Base-by-base conservation (phyloP, 1,140 invertebrate species). In the Drosophila repleta region DNA sequence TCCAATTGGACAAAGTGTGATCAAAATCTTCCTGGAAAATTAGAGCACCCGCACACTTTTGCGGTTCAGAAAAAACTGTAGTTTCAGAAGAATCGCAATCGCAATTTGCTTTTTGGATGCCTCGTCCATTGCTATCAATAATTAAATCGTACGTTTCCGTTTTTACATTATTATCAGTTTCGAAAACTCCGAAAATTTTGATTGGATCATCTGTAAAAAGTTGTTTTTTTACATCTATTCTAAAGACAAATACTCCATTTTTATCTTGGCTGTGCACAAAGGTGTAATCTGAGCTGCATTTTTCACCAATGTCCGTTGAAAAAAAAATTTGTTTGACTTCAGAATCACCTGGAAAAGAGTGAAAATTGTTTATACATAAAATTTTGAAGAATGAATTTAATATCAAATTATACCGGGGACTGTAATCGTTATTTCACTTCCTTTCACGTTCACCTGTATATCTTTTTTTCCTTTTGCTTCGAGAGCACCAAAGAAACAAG, bases 1-100 rank as follows among this genome's bases (percentile, higher is more conserved):
- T 20, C 39, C 46, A 76, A 17, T 39, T 41, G 0, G 17, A 41
- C 4, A 32, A n/a, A 39, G 4, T 37, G 2, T 58, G 21, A 18
- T 58, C n/a, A 18, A 76, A 76, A 10, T 76, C 5, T 2, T 76
- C 70, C 8, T 61, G 8, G 46, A 65, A 76, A 15, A 76, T 39
- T 13, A 53, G 35, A 24, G 2, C 32, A 35, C 6, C 10, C 6
- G 10, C 10, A 11, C 6, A 64, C 11, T 15, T 5, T 6, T 10
- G 35, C 1, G 7, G 17, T 10, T 11, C 13, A 15, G 8, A 8
- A 52, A 10, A 0, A 10, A 43, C 1, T 10, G 18, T 3, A 1
- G 45, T 60, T 5, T 43, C 10, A 1, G 65, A 29, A 24, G 5
- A 5, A 0, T 15, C 5, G 8, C 53, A 67, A 0, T 13, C 24